phyloP scores from a whole-genome alignment of 2,888 invertebrate genomes.

The Drosophila emarginata region DNA sequence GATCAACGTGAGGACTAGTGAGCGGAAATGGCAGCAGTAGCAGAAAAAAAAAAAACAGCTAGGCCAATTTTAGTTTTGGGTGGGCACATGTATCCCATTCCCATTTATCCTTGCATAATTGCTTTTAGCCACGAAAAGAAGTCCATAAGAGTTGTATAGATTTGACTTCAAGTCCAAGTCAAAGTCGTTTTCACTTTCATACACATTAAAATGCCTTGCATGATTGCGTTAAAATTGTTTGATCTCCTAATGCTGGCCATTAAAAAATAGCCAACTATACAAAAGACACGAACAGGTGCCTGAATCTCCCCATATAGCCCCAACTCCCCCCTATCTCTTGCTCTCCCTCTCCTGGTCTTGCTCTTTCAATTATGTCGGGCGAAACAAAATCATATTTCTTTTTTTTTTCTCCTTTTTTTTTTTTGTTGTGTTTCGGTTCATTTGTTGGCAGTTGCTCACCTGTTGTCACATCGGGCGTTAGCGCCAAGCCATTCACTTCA shows the following conservation, averaged over 20 bases:
- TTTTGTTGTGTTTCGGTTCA: constrained; percentile 20
- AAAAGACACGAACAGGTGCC: constrained; percentile 24
- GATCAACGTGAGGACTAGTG: constrained; percentile 64
- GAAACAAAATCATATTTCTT: constrained; percentile 74
- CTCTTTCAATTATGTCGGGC: constrained; percentile 67
- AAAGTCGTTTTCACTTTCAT: constrained; percentile 75
- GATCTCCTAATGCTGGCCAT: constrained; percentile 75
- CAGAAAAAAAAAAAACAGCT: background rate
- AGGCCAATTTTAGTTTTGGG: constrained; percentile 19
- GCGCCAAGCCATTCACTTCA: constrained; percentile 63
- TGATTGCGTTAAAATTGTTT: constrained; percentile 79
- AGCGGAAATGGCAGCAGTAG: constrained; percentile 33
- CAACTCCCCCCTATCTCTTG: background rate
- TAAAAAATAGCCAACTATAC: constrained; percentile 51
- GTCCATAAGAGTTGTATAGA: constrained; percentile 30
- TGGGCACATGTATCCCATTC: constrained; percentile 43
- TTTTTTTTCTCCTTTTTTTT: constrained; percentile 66
- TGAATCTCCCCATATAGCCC: constrained; percentile 1
- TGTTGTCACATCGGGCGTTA: constrained; percentile 66
- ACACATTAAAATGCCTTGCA: constrained; percentile 76
- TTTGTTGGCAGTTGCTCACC: constrained; percentile 66
- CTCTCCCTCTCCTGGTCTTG: constrained; percentile 7
- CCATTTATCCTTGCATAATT: constrained; percentile 71
- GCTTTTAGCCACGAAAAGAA: constrained; percentile 40
- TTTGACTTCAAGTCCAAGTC: background rate